Base-by-base conservation (phyloP, 1,140 invertebrate genomes). In the Drosophila hydei region DNA sequence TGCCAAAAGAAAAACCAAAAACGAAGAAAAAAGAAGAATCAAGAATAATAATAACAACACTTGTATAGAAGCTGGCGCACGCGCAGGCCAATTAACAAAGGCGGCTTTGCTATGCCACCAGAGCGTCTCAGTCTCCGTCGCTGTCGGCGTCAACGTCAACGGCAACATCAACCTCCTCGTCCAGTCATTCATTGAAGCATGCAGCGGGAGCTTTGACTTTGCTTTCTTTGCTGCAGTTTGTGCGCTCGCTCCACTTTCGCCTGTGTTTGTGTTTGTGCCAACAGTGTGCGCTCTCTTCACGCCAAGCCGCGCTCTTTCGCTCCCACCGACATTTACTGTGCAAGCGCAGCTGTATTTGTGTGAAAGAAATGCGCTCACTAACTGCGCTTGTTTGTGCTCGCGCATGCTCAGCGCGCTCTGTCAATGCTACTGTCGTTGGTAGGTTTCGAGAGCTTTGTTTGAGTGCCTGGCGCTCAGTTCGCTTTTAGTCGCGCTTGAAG, bases 71-170 rank as follows among this genome's bases (percentile, higher is more conserved):
- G 77, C 79, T 83, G 60, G 70, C 72, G 76, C 61, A 74, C 65
- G 80, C 80, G 51, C 63, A 42, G 61, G 72, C 61, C 75, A 77
- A 72, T 87, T 81, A 81, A 81, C 55, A 58, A 81, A 74, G 63
- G 27, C 40, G 56, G 18, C 62, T 72, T 12, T 8, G 14, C 38
- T 33, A 18, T 45, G 54, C 67, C 38, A 40, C 51, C 48, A 25
- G 14, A 21, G 55, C 14, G 21, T 21, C 42, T 19, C 18, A 19
- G 43, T 47, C 43, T 6, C 12, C 9, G 38, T 23, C 33, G 47
- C 21, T 27, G 58, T 38, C 11, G 30, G 5, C 25, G 27, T 38
- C 47, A 40, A 16, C 18, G 59, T 40, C 18, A 21, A 12, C 40
- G 27, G 16, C 45, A 52, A 19, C 62, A 9, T 25, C 56, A 42